Conservation (phyloP, 2,888 invertebrate genomes). For the Cylindroiulus punctatus region DNA sequence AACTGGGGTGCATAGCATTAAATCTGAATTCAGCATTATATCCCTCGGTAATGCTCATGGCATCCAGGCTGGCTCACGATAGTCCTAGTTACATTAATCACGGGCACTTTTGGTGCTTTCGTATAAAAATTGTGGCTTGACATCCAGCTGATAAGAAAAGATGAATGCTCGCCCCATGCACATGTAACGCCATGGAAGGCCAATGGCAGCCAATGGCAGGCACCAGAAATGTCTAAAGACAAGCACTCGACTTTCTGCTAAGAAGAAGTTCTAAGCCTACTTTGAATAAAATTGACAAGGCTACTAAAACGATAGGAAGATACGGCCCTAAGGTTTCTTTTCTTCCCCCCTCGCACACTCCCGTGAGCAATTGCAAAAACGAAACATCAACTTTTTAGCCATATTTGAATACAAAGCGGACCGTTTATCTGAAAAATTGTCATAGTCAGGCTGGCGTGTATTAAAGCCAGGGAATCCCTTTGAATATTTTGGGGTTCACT, state of each 20-base stretch:
- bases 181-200: not conserved
- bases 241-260: not conserved
- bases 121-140: conserved; percentile 10
- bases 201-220: not conserved
- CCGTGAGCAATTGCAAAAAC: conserved; percentile 28
- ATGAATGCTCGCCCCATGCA: not conserved
- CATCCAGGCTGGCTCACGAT: not conserved
- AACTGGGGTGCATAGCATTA: conserved; percentile 31
- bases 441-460: not conserved
- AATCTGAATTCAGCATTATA: not conserved
- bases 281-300: conserved; percentile 31
- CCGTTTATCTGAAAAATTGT: conserved; percentile 22
- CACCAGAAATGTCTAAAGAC: not conserved
- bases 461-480: not conserved
- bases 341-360: not conserved
- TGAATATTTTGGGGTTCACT: conserved; percentile 21
- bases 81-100: conserved; percentile 42
- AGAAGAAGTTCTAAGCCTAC: conserved; percentile 7
- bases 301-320: conserved; percentile 6
- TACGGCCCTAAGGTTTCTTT: not conserved
- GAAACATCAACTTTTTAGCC: conserved; percentile 33
- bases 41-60: not conserved
- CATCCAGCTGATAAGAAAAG: conserved; percentile 12
- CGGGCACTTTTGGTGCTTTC: not conserved
- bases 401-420: conserved; percentile 28